Evolutionary conservation across 2,113 vertebrate genomes (phyloP).

Genomic region (Cygnus buccinator): DNA sequence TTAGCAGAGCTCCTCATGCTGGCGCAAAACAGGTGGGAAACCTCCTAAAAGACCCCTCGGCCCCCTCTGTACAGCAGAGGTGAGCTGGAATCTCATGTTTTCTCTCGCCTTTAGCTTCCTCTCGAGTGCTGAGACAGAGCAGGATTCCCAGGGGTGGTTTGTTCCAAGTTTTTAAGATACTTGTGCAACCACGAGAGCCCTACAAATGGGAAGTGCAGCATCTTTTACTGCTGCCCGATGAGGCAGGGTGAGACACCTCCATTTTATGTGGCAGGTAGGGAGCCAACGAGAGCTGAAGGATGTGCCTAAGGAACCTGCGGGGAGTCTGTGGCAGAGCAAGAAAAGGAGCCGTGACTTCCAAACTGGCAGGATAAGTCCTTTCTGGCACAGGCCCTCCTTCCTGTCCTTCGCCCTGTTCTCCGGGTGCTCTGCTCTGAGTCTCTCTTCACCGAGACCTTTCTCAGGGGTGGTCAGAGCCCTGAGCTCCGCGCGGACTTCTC

Average conservation of each 20-base stretch:
- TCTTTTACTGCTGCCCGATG: not conserved
- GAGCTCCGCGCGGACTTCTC: not conserved
- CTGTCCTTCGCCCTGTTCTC: not conserved
- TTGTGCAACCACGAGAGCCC: not conserved
- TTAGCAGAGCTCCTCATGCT: not conserved
- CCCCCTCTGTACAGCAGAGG: not conserved
- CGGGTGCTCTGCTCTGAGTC: not conserved
- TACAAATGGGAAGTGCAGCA: not conserved
- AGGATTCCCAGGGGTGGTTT: not conserved
- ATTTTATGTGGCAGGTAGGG: not conserved
- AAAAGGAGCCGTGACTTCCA: not conserved
- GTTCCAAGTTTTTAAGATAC: not conserved
- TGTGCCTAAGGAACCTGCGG: not conserved
- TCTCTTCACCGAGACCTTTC: not conserved
- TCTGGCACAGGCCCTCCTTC: not conserved
- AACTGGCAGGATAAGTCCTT: not conserved
- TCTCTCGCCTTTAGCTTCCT: not conserved
- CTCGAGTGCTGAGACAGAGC: not conserved
- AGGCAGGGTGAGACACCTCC: not conserved
- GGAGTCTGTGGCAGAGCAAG: not conserved
- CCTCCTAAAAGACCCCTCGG: not conserved
- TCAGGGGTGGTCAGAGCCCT: not conserved
- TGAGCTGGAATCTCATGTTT: not conserved
- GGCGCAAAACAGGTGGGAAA: conserved; percentile 27
- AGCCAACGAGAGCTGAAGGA: not conserved